phyloP scores from a whole-genome alignment of 1,140 invertebrate species.

The Drosophila ficusphila region DNA sequence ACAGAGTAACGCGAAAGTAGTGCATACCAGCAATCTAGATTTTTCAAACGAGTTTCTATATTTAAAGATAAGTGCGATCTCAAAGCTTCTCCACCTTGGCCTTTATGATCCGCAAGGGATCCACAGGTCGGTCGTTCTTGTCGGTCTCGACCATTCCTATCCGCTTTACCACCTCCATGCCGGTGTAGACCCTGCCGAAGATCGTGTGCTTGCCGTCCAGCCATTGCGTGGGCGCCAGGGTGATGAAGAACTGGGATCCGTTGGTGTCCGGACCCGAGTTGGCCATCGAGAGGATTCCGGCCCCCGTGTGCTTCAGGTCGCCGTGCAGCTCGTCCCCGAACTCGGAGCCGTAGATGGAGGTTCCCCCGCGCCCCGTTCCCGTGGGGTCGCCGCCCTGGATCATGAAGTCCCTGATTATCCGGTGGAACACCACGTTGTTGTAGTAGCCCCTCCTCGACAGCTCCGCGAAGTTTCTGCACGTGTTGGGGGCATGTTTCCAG shows the following conservation, averaged over 20 bases:
- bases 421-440: conserved; percentile 97
- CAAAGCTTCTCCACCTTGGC: conserved; percentile 87
- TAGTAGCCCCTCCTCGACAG: conserved; percentile 96
- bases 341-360: conserved; percentile 97
- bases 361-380: conserved; percentile 95
- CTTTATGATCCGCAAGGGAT: conserved; percentile 94
- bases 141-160: conserved; percentile 97
- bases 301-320: conserved; percentile 97
- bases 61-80: neutral
- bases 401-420: conserved; percentile 99
- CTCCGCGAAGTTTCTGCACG: conserved; percentile 98
- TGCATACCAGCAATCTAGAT: too few relatives aligned
- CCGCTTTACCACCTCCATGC: conserved; percentile 95
- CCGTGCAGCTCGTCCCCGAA: conserved; percentile 98
- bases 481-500: conserved; percentile 98
- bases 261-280: conserved; percentile 98
- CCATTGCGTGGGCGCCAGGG: conserved; percentile 98
- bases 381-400: conserved; percentile 98
- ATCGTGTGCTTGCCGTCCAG: conserved; percentile 98
- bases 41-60: too few relatives aligned
- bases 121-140: conserved; percentile 94
- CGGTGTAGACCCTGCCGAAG: conserved; percentile 94
- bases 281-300: conserved; percentile 88
- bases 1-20: too few relatives aligned
- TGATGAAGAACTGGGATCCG: conserved; percentile 99